Evolutionary conservation across 2,888 invertebrate genomes (phyloP), one percentile per base, ranked within the genome.

Genomic region (Leptodirus hochenwartii): DNA sequence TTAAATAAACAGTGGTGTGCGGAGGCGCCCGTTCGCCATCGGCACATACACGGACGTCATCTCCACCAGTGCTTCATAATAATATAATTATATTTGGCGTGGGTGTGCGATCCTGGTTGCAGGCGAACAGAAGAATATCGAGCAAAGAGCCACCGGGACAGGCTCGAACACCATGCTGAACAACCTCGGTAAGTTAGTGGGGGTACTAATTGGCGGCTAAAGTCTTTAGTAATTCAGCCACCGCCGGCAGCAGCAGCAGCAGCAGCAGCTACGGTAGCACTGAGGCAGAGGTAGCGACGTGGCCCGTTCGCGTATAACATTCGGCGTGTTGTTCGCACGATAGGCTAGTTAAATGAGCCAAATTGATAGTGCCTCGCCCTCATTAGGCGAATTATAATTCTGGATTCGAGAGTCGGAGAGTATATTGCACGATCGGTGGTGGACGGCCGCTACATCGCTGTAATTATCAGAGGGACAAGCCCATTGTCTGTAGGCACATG

Each of bases 1-100:
- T 56, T 56, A 56, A 56, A 56, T 56, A 56, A 56, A 56, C 56
- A 56, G 56, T 56, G 55, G 50, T 48, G 53, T 54, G 53, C 52
- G 53, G 50, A 47, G 24, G 42, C 25, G 29, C 30, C 28, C 31
- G 32, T 17, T 10, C 10, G 20, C 6, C 17, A 22, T 16, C 10
- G 20, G 10, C 17, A 22, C 24, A 30, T 10, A 17, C 11, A 29
- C 24, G 30, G 27, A 17, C 27, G 15, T 15, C 14, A 11, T 12
- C 23, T 10, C 14, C 30, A 10, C 9, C 30, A 15, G 23, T 25
- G 16, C 15, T 13, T 8, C 15, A 8, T 8, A 20, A 20, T 8
- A 20, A n/a, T 8, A 20, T 8, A 20, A 8, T 20, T 8, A n/a
- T 20, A n/a, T n/a, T 20, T 20, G 8, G 20, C 20, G 20, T 8